Conservation (phyloP, 1,140 invertebrate species). For the Popillia japonica region DNA sequence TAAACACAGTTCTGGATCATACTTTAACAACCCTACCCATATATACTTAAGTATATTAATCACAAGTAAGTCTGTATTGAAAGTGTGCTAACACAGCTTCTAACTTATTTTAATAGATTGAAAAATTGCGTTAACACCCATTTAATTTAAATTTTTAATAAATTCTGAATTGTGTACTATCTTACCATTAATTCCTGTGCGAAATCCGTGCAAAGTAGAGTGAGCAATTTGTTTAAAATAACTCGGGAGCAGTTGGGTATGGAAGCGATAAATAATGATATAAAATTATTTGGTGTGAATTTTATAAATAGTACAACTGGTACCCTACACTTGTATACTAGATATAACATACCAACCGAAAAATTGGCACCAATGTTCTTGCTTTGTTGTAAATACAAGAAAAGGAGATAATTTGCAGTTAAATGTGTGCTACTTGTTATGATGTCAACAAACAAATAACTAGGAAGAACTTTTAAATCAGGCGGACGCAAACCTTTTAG, state of each 20-base stretch:
- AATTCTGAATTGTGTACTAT: too few relatives aligned
- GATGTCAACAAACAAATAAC: too few relatives aligned
- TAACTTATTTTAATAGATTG: too few relatives aligned
- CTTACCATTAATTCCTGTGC: too few relatives aligned
- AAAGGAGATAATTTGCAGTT: too few relatives aligned
- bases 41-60: background rate
- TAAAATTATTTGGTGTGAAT: background rate
- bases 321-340: background rate
- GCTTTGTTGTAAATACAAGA: background rate
- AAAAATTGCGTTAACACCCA: too few relatives aligned
- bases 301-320: constrained; percentile 24
- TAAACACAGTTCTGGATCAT: constrained; percentile 23
- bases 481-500: too few relatives aligned
- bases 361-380: constrained; percentile 13
- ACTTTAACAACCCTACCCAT: background rate
- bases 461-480: too few relatives aligned
- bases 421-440: too few relatives aligned
- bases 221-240: background rate
- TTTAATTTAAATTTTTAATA: too few relatives aligned
- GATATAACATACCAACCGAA: background rate
- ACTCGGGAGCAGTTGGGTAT: background rate
- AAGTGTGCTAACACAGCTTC: constrained; percentile 4
- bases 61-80: background rate
- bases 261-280: constrained; percentile 5
- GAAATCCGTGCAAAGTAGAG: too few relatives aligned